A percentile compares a stretch with the other conserved stretches of the same genome.
Conservation (phyloP, 2,888 invertebrate species). For the Brachypterus glaber region DNA sequence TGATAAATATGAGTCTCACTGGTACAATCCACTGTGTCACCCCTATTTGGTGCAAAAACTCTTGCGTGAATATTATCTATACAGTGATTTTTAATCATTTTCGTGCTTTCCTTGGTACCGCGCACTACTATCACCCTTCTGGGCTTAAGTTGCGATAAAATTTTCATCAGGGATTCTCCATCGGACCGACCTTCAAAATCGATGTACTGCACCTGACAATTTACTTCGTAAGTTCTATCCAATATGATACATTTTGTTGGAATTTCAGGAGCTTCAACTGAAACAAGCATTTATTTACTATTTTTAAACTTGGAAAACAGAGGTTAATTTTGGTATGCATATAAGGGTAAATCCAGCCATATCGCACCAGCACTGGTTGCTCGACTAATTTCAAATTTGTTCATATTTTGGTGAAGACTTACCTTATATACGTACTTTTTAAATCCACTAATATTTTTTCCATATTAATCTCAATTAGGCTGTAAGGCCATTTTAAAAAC, state of each 20-base stretch:
- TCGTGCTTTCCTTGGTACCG: conserved; percentile 60
- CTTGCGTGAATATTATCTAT: conserved; percentile 55
- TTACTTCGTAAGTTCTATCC: conserved; percentile 64
- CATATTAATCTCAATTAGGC: too few relatives aligned
- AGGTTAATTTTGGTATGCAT: too few relatives aligned
- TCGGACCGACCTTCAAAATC: conserved; percentile 94
- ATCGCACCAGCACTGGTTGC: too few relatives aligned
- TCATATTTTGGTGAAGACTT: too few relatives aligned
- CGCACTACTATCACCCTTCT: conserved; percentile 70
- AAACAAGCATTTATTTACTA: too few relatives aligned
- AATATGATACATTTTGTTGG: conserved; percentile 84
- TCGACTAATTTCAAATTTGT: too few relatives aligned
- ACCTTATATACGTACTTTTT: too few relatives aligned
- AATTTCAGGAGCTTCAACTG: conserved; percentile 54
- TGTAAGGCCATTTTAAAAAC: too few relatives aligned
- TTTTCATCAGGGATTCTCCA: conserved; percentile 72
- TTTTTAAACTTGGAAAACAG: too few relatives aligned
- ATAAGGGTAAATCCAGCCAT: too few relatives aligned
- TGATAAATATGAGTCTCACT: conserved; percentile 98
- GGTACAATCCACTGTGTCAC: conserved; percentile 88
- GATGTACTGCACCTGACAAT: conserved; percentile 84
- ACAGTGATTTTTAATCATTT: conserved; percentile 59
- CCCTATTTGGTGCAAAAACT: conserved; percentile 73
- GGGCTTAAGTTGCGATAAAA: conserved; percentile 72
- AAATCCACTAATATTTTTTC: too few relatives aligned